Evolutionary conservation across 1,140 invertebrate species (phyloP), one percentile per base, ranked within the genome.

Genomic region (Hylyphantes graminicola): DNA sequence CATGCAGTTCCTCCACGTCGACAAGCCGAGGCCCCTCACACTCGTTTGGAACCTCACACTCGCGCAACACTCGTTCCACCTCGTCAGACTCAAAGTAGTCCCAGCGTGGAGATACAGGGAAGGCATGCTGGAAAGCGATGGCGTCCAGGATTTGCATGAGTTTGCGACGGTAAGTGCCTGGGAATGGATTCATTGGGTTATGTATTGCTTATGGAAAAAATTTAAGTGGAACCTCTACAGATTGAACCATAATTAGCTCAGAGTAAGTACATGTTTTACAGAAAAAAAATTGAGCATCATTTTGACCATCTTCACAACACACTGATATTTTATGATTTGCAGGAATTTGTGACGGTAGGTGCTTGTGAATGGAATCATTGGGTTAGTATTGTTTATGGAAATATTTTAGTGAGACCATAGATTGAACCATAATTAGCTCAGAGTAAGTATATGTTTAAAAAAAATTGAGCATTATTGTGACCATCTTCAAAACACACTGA

Each of bases 1-100:
- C 90, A 86, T 94, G 92, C 0, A 94, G 86, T 84, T 92, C 92
- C 73, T 92, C 91, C 0, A 94, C 88, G 87, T 94, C 92, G 19
- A 94, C 91, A n/a, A 86, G 19, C 5, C 88, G 88, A 15, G 90
- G 89, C 11, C 87, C 87, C 61, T 83, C 73, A 61, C 3, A n/a
- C n/a, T n/a, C n/a, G n/a, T n/a, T n/a, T n/a, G n/a, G n/a, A n/a
- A n/a, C n/a, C n/a, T n/a, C n/a, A n/a, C n/a, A 89, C 86, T 90
- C 89, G 17, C 72, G 84, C 10, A 88, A 85, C 12, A 93, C 90
- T 68, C 92, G 91, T 85, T 92, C 91, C 1, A 94, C 90, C 70
- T 93, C 90, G 0, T 89, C 90, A 3, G 90, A 90, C 87, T 95
- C 94, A 10, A n/a, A n/a, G n/a, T n/a, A n/a, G n/a, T n/a, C n/a